These are phyloP conservation scores for Gyps fulvus DNA, from an alignment of 2,113 vertebrate species.

Conservation along the genomic window DNA sequence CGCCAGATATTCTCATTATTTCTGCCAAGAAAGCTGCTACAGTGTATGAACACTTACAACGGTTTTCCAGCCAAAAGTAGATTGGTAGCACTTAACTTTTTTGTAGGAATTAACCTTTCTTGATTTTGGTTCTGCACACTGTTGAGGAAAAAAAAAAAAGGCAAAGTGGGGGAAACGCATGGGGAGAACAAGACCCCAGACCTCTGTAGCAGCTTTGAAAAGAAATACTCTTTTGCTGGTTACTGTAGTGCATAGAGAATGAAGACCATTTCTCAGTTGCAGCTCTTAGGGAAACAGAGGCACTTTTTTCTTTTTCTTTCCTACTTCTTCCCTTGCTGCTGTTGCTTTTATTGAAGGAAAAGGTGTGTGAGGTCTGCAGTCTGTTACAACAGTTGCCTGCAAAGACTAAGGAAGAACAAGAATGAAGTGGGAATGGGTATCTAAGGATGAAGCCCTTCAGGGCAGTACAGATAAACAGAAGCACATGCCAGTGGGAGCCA, in stretches of 20 bases:
- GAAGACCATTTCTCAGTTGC: background rate
- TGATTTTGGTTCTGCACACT: background rate
- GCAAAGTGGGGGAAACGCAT: fast-evolving
- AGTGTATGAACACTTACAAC: background rate
- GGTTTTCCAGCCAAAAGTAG: background rate
- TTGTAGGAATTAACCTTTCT: slow-evolving; percentile 26
- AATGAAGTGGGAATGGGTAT: background rate
- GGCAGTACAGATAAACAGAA: background rate
- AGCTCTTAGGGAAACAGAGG: background rate
- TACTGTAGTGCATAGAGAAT: background rate
- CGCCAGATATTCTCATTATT: slow-evolving; percentile 35
- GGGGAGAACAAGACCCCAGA: background rate
- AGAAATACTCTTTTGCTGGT: background rate
- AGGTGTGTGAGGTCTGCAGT: background rate
- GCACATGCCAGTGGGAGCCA: too few species aligned
- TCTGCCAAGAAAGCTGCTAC: slow-evolving; percentile 15
- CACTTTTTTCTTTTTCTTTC: background rate
- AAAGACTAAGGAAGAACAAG: background rate
- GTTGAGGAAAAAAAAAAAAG: background rate
- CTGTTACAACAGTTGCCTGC: background rate
- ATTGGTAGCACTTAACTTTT: slow-evolving; percentile 10
- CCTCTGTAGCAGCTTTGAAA: background rate
- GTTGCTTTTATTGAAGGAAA: background rate
- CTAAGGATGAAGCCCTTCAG: background rate
- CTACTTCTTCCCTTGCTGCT: background rate